Base-by-base conservation (phyloP, 2,797 vertebrate species). In the Cirrhinus mrigala region DNA sequence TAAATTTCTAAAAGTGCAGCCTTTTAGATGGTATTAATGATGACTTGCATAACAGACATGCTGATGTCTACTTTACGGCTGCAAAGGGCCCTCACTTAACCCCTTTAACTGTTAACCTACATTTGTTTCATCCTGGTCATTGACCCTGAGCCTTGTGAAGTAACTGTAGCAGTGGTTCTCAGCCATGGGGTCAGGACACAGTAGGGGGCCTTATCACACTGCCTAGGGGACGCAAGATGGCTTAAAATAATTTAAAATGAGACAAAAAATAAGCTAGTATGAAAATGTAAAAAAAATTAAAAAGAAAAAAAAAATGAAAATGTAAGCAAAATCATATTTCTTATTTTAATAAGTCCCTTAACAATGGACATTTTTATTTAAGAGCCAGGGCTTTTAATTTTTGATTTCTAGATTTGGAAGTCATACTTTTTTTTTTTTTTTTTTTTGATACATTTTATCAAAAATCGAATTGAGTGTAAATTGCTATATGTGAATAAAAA, bases 21-120 rank as follows among this genome's bases (percentile, higher is more conserved):
- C 79, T 48, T 48, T 56, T 84, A 78, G 68, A 81, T 20, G 44
- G 24, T 66, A 69, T 82, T 77, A 68, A 78, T 70, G 29, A 74
- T n/a, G 40, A 27, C 50, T 33, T 62, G 3, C 24, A n/a, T 9
- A 33, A 76, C 73, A 3, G 37, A 60, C 33, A 71, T 52, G 44
- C 60, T 48, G 4, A 70, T 24, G 37, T 89, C 29, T 50, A 12
- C 14, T 22, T 20, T 48, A 22, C 44, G 58, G 22, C 69, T 85
- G 37, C 24, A 37, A 81, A 29, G 40, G n/a, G 22, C 22, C 27
- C n/a, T 37, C 16, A 52, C 62, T 74, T 82, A 74, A 82, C 52
- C 54, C 12, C 9, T 44, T 70, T 58, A 46, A 64, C 24, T 44
- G 7, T 78, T 78, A 58, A 24, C 22, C n/a, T 62, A 20, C 76